Evolutionary conservation across 1,140 invertebrate species (phyloP).

Genomic region (Leptoteleia sp.): DNA sequence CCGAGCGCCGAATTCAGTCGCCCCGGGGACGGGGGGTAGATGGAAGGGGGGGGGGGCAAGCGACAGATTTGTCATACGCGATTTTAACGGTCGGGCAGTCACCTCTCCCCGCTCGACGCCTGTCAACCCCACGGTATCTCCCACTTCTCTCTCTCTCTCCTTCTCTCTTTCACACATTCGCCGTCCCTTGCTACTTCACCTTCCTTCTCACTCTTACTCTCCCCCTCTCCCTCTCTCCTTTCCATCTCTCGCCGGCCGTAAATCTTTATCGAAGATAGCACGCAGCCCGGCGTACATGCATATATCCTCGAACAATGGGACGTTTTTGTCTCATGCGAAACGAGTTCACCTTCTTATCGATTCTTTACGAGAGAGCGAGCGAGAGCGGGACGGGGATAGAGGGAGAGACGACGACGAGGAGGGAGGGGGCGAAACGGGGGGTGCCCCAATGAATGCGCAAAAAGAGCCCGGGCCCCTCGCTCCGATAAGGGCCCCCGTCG

Average conservation of each 20-base stretch:
- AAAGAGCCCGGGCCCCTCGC: slow-evolving; percentile 25
- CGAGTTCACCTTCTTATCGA: slow-evolving; percentile 70
- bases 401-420: no score
- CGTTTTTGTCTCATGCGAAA: slow-evolving; percentile 72
- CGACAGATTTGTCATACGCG: slow-evolving; percentile 68
- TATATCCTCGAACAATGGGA: slow-evolving; percentile 71
- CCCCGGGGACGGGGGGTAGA: no score
- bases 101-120: slow-evolving; percentile 38
- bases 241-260: slow-evolving; percentile 60
- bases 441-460: slow-evolving; percentile 58
- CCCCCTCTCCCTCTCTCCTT: slow-evolving; percentile 1
- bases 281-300: slow-evolving; percentile 47
- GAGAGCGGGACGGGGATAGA: slow-evolving; percentile 14
- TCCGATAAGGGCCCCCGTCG: slow-evolving; percentile 60
- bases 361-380: slow-evolving; percentile 47
- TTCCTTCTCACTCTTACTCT: slow-evolving; percentile 4
- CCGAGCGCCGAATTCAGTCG: slow-evolving; percentile 41
- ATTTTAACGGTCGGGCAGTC: slow-evolving; percentile 66
- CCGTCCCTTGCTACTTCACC: background rate
- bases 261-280: slow-evolving; percentile 73
- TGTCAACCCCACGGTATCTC: no score
- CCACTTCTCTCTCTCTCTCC: no score
- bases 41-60: no score
- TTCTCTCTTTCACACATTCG: no score
- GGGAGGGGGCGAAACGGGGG: slow-evolving; percentile 10